These are phyloP conservation scores for Mythimna ferrago DNA, from an alignment of 2,888 invertebrate genomes.

Conservation along the genomic window DNA sequence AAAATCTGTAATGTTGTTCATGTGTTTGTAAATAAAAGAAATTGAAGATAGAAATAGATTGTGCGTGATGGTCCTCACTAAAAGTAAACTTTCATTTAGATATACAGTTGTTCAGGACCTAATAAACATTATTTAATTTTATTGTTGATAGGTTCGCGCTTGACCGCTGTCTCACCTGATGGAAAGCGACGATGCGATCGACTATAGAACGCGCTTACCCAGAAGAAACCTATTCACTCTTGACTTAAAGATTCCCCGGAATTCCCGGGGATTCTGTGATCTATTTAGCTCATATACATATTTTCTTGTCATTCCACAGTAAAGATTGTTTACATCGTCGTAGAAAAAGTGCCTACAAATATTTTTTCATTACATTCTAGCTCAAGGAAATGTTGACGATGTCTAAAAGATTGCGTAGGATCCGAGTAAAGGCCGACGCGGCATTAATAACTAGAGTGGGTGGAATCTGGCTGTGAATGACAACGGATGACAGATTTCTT, in stretches of 20 bases:
- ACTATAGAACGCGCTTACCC: too few relatives aligned
- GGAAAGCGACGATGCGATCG: too few relatives aligned
- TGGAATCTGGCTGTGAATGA: constrained; percentile 24
- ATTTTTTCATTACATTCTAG: constrained; percentile 8
- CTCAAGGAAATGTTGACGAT: constrained; percentile 13
- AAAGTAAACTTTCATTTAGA: background rate
- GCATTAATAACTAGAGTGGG: constrained; percentile 24
- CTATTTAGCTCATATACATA: background rate
- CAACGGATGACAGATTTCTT: constrained; percentile 28
- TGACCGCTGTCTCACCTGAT: too few relatives aligned
- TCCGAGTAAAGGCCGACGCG: background rate
- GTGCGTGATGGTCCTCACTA: background rate
- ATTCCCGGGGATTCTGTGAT: background rate
- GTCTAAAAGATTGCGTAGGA: constrained; percentile 23
- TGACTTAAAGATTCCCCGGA: too few relatives aligned
- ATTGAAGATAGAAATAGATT: too few relatives aligned
- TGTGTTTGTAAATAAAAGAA: background rate
- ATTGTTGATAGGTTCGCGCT: too few relatives aligned
- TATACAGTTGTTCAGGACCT: background rate
- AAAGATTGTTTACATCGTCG: background rate
- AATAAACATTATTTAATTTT: background rate
- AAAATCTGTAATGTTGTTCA: background rate
- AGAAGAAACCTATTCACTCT: too few relatives aligned
- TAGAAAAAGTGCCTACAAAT: background rate
- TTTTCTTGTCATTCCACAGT: too few relatives aligned